Evolutionary conservation across 2,113 vertebrate species (phyloP).

Genomic region (Meles meles): DNA sequence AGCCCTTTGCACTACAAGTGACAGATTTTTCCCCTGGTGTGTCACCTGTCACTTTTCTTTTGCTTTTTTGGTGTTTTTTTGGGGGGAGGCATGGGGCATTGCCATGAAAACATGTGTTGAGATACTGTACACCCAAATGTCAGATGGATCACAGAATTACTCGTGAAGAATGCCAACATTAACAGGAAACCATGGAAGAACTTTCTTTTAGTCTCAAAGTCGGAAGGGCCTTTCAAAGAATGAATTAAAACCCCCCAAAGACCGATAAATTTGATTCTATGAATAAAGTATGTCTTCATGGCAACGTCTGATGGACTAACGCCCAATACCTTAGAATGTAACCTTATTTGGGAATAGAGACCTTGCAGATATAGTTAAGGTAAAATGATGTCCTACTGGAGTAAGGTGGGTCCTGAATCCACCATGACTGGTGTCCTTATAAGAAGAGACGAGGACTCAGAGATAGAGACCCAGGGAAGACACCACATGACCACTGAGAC

Average conservation of each 20-base stretch:
- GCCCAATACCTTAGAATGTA: background rate
- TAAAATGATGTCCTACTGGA: background rate
- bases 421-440: background rate
- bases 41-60: background rate
- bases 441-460: background rate
- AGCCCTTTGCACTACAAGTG: background rate
- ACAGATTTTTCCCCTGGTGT: background rate
- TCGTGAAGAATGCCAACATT: background rate
- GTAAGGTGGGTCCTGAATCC: background rate
- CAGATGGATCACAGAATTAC: background rate
- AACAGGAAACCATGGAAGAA: background rate
- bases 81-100: background rate
- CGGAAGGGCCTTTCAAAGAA: background rate
- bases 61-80: background rate
- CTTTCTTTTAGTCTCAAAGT: background rate
- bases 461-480: background rate
- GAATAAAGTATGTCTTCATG: background rate
- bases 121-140: background rate
- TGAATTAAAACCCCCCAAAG: background rate
- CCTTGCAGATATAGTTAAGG: background rate
- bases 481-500: rapidly evolving
- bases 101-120: background rate
- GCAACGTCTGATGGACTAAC: background rate
- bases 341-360: background rate
- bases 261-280: background rate